Percentiles rank a stretch among this genome's conserved stretches.
phyloP scores from a whole-genome alignment of 1,140 invertebrate species.

The Papilio xuthus region DNA sequence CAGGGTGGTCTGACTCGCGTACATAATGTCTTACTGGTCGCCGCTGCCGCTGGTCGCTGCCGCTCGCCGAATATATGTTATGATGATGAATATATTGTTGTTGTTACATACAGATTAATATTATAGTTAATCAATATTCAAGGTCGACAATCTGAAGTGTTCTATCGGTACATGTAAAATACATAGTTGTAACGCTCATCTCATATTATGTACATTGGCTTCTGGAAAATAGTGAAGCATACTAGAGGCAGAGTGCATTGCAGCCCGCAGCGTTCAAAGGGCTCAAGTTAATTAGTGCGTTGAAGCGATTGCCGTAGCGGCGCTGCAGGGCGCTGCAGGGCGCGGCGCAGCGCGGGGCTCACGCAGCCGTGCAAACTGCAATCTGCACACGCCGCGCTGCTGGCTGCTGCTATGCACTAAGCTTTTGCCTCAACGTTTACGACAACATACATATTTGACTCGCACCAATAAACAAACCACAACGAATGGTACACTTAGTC shows the following conservation, averaged over 20 bases:
- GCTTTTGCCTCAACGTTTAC: neutral
- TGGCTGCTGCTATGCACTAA: neutral
- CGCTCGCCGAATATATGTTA: too few species aligned
- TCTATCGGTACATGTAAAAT: too few species aligned
- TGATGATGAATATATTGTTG: too few species aligned
- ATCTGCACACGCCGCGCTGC: too few species aligned
- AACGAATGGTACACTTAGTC: neutral
- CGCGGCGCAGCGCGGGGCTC: too few species aligned
- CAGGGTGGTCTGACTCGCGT: neutral
- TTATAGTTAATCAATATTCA: too few species aligned
- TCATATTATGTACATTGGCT: neutral
- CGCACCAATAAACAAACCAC: neutral
- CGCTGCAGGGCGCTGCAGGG: neutral
- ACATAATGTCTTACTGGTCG: neutral
- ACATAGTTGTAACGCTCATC: neutral
- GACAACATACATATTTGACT: neutral
- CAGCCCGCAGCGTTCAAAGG: neutral
- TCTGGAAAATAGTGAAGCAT: neutral
- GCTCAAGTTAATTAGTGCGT: neutral
- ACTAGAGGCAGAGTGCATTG: neutral
- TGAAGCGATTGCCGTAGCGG: neutral
- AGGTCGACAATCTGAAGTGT: too few species aligned
- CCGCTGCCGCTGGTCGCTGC: neutral
- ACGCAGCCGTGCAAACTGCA: too few species aligned
- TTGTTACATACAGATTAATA: neutral